A percentile compares a stretch with the other conserved stretches of the same genome.
Conservation (phyloP, 2,113 vertebrate genomes). For the Osmerus mordax region DNA sequence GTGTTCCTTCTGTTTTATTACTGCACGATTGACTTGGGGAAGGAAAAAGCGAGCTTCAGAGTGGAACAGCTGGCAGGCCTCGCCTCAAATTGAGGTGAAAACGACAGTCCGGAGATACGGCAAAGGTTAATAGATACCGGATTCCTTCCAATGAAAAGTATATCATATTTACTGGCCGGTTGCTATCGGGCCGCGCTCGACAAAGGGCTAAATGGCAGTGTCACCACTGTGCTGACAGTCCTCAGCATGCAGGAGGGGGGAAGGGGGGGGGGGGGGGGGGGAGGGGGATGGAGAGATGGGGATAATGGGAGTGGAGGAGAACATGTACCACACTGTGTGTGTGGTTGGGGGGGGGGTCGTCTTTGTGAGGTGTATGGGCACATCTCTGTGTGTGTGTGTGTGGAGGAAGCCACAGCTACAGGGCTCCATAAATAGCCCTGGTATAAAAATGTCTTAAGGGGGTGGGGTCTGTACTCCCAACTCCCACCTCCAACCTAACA, state of each 20-base stretch:
- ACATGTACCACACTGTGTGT: not conserved
- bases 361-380: slow-evolving; percentile 28
- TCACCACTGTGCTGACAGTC: slow-evolving; percentile 45
- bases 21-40: not conserved
- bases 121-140: slow-evolving; percentile 37
- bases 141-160: slow-evolving; percentile 37
- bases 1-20: not conserved
- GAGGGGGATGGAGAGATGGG: slow-evolving; percentile 13
- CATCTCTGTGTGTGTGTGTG: slow-evolving; percentile 39
- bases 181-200: slow-evolving; percentile 39
- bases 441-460: slow-evolving; percentile 38
- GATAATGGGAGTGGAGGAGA: not conserved
- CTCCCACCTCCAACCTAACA: no score
- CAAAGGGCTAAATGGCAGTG: slow-evolving; percentile 45
- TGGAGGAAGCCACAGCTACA: slow-evolving; percentile 31
- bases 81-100: slow-evolving; percentile 11
- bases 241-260: slow-evolving; percentile 35
- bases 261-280: not conserved
- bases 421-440: slow-evolving; percentile 41
- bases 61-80: slow-evolving; percentile 22
- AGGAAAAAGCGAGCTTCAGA: slow-evolving; percentile 17
- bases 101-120: slow-evolving; percentile 22
- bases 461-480: slow-evolving; percentile 23
- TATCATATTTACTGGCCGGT: slow-evolving; percentile 43
- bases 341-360: slow-evolving; percentile 12